Evolutionary conservation across 2,888 invertebrate species (phyloP).

Genomic region (Loripinus fragilis): DNA sequence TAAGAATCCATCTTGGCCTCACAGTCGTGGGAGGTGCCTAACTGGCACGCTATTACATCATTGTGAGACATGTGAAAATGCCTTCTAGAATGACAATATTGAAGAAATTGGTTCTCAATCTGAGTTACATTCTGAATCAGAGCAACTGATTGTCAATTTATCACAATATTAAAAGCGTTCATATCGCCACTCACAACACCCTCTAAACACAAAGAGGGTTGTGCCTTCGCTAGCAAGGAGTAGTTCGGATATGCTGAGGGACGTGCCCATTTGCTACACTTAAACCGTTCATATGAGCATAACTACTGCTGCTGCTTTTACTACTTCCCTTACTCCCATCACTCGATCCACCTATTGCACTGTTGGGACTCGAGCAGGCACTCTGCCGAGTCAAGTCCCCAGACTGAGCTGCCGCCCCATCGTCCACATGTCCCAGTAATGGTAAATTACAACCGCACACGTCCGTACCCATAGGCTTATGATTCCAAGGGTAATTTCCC

Average conservation of each 20-base stretch:
- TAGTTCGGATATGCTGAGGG: constrained; percentile 82
- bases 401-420: constrained; percentile 50
- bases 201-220: constrained; percentile 3
- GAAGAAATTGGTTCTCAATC: background rate
- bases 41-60: background rate
- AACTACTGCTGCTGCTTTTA: constrained; percentile 77
- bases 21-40: background rate
- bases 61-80: background rate
- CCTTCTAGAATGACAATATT: background rate
- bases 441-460: constrained; percentile 71
- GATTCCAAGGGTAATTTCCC: constrained; percentile 50
- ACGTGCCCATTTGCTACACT: constrained; percentile 79
- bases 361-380: constrained; percentile 70
- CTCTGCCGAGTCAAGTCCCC: constrained; percentile 60
- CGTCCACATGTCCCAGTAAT: constrained; percentile 45
- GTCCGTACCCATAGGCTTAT: constrained; percentile 51
- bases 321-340: constrained; percentile 79
- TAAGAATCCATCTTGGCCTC: background rate
- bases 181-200: constrained; percentile 8
- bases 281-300: constrained; percentile 77
- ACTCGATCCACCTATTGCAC: constrained; percentile 74
- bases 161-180: constrained; percentile 47
- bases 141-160: constrained; percentile 56
- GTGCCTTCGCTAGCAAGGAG: constrained; percentile 67
- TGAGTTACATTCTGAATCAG: constrained; percentile 19